Evolutionary conservation across 2,888 invertebrate genomes (phyloP).

Genomic region (Petrophora chlorosata): DNA sequence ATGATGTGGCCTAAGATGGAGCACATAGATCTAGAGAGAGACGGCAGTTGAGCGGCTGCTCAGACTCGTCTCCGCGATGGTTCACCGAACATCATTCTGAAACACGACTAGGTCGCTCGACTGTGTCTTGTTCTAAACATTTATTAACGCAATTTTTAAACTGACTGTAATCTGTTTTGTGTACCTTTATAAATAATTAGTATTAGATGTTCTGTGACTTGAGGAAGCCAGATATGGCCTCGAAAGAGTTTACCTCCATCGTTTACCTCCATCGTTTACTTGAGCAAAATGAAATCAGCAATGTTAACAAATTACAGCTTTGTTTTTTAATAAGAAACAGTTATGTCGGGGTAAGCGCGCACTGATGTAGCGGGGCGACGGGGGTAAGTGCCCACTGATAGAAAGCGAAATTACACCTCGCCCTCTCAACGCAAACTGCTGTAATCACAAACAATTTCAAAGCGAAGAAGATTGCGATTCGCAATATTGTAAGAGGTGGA

Average conservation of each 20-base stretch:
- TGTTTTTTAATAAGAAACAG: slow-evolving; percentile 53
- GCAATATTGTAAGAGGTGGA: slow-evolving; percentile 49
- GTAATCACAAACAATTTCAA: slow-evolving; percentile 73
- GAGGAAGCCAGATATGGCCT: no score
- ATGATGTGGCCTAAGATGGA: no score
- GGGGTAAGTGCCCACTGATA: slow-evolving; percentile 50
- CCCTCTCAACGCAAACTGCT: slow-evolving; percentile 56
- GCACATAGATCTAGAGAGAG: no score
- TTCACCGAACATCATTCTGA: no score
- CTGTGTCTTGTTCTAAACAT: no score
- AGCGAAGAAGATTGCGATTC: slow-evolving; percentile 66
- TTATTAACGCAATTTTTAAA: no score
- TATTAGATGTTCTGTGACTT: no score
- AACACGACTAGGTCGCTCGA: no score
- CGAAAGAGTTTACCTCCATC: neutral
- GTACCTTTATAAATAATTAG: no score
- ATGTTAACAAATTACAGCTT: slow-evolving; percentile 35
- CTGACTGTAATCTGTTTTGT: no score
- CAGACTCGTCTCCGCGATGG: no score
- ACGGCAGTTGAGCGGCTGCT: no score
- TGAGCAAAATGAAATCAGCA: slow-evolving; percentile 26
- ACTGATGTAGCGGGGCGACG: slow-evolving; percentile 49
- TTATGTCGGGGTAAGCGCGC: slow-evolving; percentile 35
- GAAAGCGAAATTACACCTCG: slow-evolving; percentile 63
- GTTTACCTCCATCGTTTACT: neutral